Conservation (phyloP, 2,797 vertebrate genomes). For the Sebastes jordani region DNA sequence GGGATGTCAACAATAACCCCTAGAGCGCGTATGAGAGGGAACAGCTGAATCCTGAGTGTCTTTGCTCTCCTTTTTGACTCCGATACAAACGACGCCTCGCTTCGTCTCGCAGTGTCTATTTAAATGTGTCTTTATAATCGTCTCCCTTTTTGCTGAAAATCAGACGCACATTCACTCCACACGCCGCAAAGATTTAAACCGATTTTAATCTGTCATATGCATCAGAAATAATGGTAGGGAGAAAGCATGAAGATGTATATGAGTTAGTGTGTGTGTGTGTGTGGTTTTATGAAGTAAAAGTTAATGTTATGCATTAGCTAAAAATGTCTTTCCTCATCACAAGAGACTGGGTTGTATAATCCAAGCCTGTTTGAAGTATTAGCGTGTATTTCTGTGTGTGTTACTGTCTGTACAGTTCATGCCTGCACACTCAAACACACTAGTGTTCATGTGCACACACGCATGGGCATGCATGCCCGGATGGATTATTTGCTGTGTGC, state of each 20-base stretch:
- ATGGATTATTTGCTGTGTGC: slow-evolving; percentile 60
- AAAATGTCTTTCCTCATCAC: slow-evolving; percentile 52
- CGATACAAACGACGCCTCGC: slow-evolving; percentile 45
- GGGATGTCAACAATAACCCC: slow-evolving; percentile 76
- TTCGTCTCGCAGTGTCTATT: slow-evolving; percentile 26
- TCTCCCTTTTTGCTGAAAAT: slow-evolving; percentile 54
- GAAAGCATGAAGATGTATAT: slow-evolving; percentile 12
- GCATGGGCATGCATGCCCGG: not conserved
- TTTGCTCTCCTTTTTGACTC: slow-evolving; percentile 50
- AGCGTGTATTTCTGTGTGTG: slow-evolving; percentile 4
- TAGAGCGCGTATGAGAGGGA: slow-evolving; percentile 63
- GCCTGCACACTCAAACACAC: not conserved
- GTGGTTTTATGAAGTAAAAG: slow-evolving; percentile 25
- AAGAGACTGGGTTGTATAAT: slow-evolving; percentile 49
- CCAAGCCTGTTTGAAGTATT: slow-evolving; percentile 48
- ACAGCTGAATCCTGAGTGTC: slow-evolving; percentile 69
- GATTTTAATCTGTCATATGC: slow-evolving; percentile 30
- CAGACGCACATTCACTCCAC: slow-evolving; percentile 53
- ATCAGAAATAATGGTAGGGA: slow-evolving; percentile 28
- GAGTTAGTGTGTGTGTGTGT: not conserved
- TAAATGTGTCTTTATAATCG: slow-evolving; percentile 53
- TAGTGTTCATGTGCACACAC: not conserved
- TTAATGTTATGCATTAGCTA: slow-evolving; percentile 52
- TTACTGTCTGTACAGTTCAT: not conserved
- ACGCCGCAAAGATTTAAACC: slow-evolving; percentile 18